phyloP scores from a whole-genome alignment of 2,888 invertebrate genomes.

The Lepidocyrtoides sp. region DNA sequence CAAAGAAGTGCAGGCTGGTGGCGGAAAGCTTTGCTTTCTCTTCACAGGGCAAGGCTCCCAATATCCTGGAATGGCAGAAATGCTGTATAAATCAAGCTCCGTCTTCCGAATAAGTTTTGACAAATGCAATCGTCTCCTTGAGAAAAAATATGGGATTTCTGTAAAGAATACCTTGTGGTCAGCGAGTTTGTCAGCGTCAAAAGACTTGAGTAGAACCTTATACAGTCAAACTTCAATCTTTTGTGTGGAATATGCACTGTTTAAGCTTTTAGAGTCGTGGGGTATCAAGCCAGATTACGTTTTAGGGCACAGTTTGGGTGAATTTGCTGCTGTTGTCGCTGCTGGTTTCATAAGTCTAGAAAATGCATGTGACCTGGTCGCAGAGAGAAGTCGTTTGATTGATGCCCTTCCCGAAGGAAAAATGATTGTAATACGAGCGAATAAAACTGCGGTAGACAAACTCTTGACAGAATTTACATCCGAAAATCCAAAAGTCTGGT shows the following conservation, averaged over 20 bases:
- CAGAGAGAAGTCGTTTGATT: conserved; percentile 74
- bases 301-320: conserved; percentile 78
- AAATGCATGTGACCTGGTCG: conserved; percentile 71
- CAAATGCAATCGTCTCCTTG: conserved; percentile 54
- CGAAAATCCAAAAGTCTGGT: conserved; percentile 31
- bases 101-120: conserved; percentile 65
- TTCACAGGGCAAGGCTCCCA: conserved; percentile 77
- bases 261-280: conserved; percentile 75
- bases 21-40: conserved; percentile 51
- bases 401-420: conserved; percentile 65
- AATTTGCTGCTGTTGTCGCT: conserved; percentile 79
- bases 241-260: conserved; percentile 73
- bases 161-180: conserved; percentile 58
- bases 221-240: conserved; percentile 81
- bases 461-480: conserved; percentile 30
- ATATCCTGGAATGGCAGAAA: conserved; percentile 62
- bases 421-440: conserved; percentile 76
- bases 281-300: conserved; percentile 77
- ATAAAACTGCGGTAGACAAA: conserved; percentile 1
- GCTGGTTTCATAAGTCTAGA: conserved; percentile 64
- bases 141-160: conserved; percentile 44
- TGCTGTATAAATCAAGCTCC: conserved; percentile 61
- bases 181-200: not conserved
- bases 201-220: conserved; percentile 64
- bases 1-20: not conserved